These are phyloP conservation scores for Aromia moschata DNA, from an alignment of 2,888 invertebrate species.

Conservation along the genomic window DNA sequence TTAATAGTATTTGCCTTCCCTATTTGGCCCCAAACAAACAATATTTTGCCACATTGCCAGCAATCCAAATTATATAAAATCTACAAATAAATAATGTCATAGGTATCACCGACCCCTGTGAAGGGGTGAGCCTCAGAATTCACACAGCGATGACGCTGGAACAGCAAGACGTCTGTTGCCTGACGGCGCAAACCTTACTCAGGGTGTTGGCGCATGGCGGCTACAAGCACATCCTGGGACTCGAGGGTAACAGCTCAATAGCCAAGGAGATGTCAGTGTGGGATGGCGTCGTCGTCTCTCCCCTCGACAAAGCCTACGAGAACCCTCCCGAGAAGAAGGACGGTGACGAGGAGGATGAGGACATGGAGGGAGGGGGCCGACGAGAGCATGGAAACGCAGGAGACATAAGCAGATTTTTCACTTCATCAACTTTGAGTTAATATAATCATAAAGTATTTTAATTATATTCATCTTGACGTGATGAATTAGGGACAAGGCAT, in stretches of 20 bases:
- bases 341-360: constrained; percentile 74
- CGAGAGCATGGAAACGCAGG: constrained; percentile 66
- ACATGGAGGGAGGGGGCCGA: constrained; percentile 72
- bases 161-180: constrained; percentile 92
- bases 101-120: constrained; percentile 95
- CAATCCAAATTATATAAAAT: too few species aligned
- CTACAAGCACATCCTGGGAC: constrained; percentile 87
- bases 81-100: too few species aligned
- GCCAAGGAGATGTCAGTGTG: constrained; percentile 92
- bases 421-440: too few species aligned
- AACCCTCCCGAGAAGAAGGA: constrained; percentile 81
- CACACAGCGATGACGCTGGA: constrained; percentile 91
- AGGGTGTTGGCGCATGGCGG: constrained; percentile 94
- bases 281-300: constrained; percentile 96
- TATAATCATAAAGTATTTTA: too few species aligned
- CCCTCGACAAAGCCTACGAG: constrained; percentile 93
- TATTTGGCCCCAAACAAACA: too few species aligned
- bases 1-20: too few species aligned
- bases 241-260: constrained; percentile 67
- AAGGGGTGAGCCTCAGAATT: constrained; percentile 86
- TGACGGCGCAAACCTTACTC: constrained; percentile 92
- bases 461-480: too few species aligned
- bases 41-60: too few species aligned
- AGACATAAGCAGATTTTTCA: too few species aligned
- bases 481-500: too few species aligned